phyloP scores from a whole-genome alignment of 2,888 invertebrate genomes.

The Graphium colonna region DNA sequence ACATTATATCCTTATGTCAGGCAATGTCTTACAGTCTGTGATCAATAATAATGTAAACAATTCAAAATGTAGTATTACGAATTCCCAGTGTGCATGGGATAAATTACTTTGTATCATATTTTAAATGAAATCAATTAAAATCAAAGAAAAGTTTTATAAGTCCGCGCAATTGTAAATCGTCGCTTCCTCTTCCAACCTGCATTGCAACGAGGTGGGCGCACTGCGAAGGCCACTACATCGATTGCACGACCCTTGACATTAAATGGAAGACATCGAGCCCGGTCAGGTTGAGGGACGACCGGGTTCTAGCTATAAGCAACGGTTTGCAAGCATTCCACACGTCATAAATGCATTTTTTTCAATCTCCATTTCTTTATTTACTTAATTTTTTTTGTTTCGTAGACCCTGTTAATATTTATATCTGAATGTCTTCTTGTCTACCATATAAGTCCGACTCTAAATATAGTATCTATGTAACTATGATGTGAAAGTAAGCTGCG shows the following conservation, averaged over 20 bases:
- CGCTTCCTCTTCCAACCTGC: neutral
- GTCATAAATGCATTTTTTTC: neutral
- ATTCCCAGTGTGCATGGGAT: no score
- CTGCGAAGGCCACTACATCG: slow-evolving; percentile 52
- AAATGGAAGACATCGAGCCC: slow-evolving; percentile 50
- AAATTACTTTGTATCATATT: neutral
- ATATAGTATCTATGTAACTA: slow-evolving; percentile 5
- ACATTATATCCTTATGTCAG: no score
- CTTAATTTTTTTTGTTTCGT: no score
- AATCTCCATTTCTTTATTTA: no score
- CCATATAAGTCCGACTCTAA: neutral
- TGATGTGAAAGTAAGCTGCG: slow-evolving; percentile 19
- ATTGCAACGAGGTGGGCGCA: slow-evolving; percentile 2
- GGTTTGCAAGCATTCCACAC: neutral
- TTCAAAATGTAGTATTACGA: no score
- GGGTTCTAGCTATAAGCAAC: slow-evolving; percentile 27
- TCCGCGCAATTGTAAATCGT: neutral
- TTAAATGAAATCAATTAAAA: neutral
- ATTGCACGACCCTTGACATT: slow-evolving; percentile 73
- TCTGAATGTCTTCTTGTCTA: no score
- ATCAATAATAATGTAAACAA: no score
- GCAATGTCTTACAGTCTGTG: no score
- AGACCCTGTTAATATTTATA: no score
- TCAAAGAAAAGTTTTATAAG: neutral
- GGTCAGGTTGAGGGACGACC: slow-evolving; percentile 48